phyloP scores from a whole-genome alignment of 2,888 invertebrate genomes.

The Polia nebulosa region DNA sequence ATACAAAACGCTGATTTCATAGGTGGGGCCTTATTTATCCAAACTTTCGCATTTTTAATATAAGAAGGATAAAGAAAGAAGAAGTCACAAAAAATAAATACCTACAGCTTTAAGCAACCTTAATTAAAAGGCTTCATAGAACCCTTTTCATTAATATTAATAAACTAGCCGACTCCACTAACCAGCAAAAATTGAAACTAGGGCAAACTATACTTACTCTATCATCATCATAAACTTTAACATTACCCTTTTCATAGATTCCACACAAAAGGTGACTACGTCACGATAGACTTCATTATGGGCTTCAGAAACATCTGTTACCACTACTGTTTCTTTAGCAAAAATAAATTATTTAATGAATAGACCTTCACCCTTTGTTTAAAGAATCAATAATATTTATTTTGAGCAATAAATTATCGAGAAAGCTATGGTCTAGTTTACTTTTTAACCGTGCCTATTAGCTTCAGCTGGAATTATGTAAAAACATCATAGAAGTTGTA shows the following conservation, averaged over 20 bases:
- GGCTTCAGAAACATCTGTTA: conserved; percentile 44
- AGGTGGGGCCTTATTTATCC: no score
- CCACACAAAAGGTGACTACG: conserved; percentile 35
- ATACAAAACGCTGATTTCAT: no score
- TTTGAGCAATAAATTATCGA: conserved; percentile 40
- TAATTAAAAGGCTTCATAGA: no score
- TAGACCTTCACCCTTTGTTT: conserved; percentile 37
- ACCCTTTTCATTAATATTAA: conserved; percentile 37
- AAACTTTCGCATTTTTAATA: no score
- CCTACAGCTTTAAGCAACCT: no score
- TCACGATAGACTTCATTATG: conserved; percentile 39
- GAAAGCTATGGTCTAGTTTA: not conserved
- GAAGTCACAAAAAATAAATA: no score
- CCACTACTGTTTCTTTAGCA: conserved; percentile 36
- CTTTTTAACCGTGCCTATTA: no score
- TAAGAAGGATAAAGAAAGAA: no score
- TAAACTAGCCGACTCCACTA: conserved; percentile 24
- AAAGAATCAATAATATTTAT: conserved; percentile 45
- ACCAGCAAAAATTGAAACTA: conserved; percentile 32
- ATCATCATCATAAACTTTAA: conserved; percentile 42
- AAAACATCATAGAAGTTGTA: no score
- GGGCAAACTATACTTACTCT: conserved; percentile 31
- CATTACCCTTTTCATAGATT: conserved; percentile 20
- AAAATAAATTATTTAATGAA: conserved; percentile 45
- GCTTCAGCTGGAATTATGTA: no score